Evolutionary conservation across 1,140 invertebrate species (phyloP).

Genomic region (Oedothorax gibbosus): DNA sequence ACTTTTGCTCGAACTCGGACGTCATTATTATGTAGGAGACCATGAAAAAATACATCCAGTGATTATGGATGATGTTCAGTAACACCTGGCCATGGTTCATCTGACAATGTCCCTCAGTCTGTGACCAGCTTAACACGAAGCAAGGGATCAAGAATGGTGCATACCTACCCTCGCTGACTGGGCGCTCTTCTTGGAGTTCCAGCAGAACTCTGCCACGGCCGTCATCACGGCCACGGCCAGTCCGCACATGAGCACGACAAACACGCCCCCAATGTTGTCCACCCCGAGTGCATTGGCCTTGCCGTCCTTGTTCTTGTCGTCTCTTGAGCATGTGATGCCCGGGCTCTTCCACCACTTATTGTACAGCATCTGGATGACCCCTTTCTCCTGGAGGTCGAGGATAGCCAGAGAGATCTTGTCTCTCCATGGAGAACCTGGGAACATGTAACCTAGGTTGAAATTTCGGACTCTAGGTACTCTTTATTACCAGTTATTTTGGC

Average conservation of each 20-base stretch:
- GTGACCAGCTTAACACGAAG: neutral
- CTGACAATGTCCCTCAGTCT: no score
- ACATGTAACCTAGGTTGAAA: no score
- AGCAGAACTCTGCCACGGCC: slow-evolving; percentile 94
- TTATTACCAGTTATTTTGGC: neutral
- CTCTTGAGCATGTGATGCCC: slow-evolving; percentile 89
- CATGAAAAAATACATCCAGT: no score
- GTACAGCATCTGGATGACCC: slow-evolving; percentile 92
- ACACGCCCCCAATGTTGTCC: slow-evolving; percentile 96
- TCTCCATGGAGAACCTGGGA: slow-evolving; percentile 85
- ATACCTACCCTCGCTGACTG: slow-evolving; percentile 60
- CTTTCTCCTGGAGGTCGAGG: slow-evolving; percentile 94
- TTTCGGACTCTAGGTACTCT: neutral
- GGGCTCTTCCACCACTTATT: slow-evolving; percentile 99
- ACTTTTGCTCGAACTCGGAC: no score
- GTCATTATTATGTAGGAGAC: no score
- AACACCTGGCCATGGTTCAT: no score
- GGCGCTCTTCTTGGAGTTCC: slow-evolving; percentile 66
- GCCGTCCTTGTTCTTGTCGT: slow-evolving; percentile 90
- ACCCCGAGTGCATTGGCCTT: slow-evolving; percentile 93
- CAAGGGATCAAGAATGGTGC: neutral
- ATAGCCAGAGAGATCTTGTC: slow-evolving; percentile 96
- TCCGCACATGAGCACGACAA: slow-evolving; percentile 95
- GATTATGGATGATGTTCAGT: no score
- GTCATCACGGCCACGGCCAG: slow-evolving; percentile 89